Evolutionary conservation across 2,113 vertebrate species (phyloP).

Genomic region (Ornithorhynchus anatinus): DNA sequence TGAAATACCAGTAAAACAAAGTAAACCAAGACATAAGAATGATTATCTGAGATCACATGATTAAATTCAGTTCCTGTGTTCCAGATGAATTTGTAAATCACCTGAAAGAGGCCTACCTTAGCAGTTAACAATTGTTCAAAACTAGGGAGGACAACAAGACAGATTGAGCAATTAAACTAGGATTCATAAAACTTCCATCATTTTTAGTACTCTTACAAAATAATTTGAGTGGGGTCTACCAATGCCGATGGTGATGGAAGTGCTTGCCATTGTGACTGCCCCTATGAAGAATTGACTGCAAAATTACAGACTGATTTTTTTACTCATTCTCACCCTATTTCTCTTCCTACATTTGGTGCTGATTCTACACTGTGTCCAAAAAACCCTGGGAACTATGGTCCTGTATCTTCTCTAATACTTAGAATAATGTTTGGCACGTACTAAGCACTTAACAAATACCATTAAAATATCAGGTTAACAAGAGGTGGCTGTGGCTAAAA

Average conservation of each 20-base stretch:
- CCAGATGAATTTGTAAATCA: background rate
- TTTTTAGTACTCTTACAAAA: background rate
- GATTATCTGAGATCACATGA: slow-evolving; percentile 3
- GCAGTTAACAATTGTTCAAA: background rate
- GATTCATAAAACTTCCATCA: slow-evolving; percentile 23
- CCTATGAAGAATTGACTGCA: slow-evolving; percentile 34
- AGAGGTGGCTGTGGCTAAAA: background rate
- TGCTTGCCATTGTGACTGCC: background rate
- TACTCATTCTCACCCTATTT: background rate
- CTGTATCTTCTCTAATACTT: too few relatives aligned
- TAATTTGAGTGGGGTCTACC: background rate
- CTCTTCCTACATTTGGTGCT: background rate
- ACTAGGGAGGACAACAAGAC: slow-evolving; percentile 1
- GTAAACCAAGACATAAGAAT: background rate
- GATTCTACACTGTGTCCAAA: slow-evolving; percentile 19
- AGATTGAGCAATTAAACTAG: slow-evolving; percentile 20
- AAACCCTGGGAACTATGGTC: too few relatives aligned
- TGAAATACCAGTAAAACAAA: too few relatives aligned
- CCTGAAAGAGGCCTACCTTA: background rate
- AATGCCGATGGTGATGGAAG: background rate
- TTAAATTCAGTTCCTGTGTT: background rate
- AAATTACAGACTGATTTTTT: background rate
- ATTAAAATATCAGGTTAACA: slow-evolving; percentile 19
- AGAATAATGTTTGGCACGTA: background rate
- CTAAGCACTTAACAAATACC: background rate